Evolutionary conservation across 2,797 vertebrate genomes (phyloP).

Genomic region (Aeoliscus strigatus): DNA sequence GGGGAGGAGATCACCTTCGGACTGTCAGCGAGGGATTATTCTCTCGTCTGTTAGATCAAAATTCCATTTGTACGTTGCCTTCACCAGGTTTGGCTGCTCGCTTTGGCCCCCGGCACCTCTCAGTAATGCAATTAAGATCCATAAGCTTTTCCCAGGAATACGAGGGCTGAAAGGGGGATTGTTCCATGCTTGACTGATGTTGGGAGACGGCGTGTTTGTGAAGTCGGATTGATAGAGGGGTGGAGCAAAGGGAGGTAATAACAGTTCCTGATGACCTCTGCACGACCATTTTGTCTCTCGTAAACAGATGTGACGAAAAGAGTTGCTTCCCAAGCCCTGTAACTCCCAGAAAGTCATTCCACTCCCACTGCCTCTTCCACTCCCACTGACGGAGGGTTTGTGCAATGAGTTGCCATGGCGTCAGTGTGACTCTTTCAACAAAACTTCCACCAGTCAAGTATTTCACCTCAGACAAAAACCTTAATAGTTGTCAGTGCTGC

Average conservation of each 20-base stretch:
- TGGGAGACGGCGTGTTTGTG: constrained; percentile 33
- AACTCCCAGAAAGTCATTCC: constrained; percentile 4
- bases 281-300: constrained; percentile 21
- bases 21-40: constrained; percentile 62
- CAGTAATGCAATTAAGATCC: constrained; percentile 75
- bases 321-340: constrained; percentile 5
- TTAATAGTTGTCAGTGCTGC: too few relatives aligned
- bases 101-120: constrained; percentile 35
- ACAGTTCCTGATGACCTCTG: constrained; percentile 22
- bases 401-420: constrained; percentile 40
- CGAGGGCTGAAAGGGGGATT: constrained; percentile 58
- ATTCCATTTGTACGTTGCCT: constrained; percentile 63
- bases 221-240: constrained; percentile 51
- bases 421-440: too few relatives aligned
- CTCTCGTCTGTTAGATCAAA: constrained; percentile 64
- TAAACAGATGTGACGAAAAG: constrained; percentile 31
- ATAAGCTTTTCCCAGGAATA: constrained; percentile 69
- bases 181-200: constrained; percentile 57
- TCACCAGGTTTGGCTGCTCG: constrained; percentile 35
- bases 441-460: constrained; percentile 22
- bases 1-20: constrained; percentile 39
- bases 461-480: too few relatives aligned
- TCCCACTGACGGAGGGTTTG: constrained; percentile 24
- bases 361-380: constrained; percentile 15
- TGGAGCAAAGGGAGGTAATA: constrained; percentile 46